Percentiles rank a stretch among this genome's conserved stretches.
Evolutionary conservation across 2,888 invertebrate species (phyloP).

Genomic region (Diarsia mendica): DNA sequence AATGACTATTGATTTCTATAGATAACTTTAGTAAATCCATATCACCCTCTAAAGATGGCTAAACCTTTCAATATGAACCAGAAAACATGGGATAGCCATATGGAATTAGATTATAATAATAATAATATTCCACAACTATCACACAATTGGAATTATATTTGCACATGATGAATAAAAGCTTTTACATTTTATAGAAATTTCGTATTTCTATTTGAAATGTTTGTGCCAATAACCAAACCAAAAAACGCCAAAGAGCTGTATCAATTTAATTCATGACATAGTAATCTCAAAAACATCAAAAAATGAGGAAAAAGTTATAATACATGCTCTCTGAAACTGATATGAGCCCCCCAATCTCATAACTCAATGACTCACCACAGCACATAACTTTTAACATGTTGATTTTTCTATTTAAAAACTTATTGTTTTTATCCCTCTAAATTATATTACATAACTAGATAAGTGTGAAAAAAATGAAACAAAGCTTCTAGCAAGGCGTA

Average conservation of each 20-base stretch:
- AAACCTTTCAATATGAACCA: background rate
- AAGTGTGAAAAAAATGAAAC: background rate
- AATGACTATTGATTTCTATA: too few relatives aligned
- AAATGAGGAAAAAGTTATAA: background rate
- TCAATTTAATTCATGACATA: background rate
- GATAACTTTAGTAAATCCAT: too few relatives aligned
- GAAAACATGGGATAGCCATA: constrained; percentile 6
- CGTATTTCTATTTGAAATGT: background rate
- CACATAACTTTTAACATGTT: background rate
- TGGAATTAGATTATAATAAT: background rate
- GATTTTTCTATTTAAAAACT: background rate
- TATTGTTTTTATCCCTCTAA: background rate
- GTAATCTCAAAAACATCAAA: background rate
- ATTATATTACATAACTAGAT: constrained; percentile 9
- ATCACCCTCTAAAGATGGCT: background rate
- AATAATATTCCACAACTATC: too few relatives aligned
- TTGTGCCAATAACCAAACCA: background rate
- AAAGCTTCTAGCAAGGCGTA: background rate
- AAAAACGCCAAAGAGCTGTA: background rate
- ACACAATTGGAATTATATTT: too few relatives aligned
- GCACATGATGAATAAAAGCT: background rate
- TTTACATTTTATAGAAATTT: background rate
- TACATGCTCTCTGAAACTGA: constrained; percentile 8
- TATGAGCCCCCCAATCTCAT: background rate
- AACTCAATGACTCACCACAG: constrained; percentile 16